These are phyloP conservation scores for Gobionotothen gibberifrons DNA, from an alignment of 2,797 vertebrate genomes.

Conservation along the genomic window DNA sequence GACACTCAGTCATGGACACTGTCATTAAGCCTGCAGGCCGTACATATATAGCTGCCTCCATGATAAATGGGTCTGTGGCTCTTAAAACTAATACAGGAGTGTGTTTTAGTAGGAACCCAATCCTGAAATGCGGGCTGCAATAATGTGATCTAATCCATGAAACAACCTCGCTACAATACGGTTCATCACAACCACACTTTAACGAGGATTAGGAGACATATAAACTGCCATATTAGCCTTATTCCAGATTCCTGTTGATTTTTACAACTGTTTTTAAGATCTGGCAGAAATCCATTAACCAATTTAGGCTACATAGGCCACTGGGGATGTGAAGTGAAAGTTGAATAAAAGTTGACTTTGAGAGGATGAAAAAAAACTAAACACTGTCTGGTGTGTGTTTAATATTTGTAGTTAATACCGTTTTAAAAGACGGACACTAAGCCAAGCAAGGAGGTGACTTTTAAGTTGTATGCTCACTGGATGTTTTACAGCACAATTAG, in stretches of 20 bases:
- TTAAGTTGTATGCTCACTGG: constrained; percentile 2
- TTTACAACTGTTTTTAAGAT: constrained; percentile 73
- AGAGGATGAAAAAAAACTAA: constrained; percentile 4
- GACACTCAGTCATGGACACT: constrained; percentile 43
- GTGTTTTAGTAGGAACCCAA: constrained; percentile 24
- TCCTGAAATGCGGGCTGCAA: constrained; percentile 39
- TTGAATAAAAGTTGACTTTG: constrained; percentile 14
- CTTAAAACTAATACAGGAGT: constrained; percentile 35
- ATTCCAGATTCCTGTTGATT: constrained; percentile 71
- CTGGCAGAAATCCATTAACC: constrained; percentile 56
- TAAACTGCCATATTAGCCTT: constrained; percentile 61
- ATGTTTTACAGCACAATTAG: constrained; percentile 3
- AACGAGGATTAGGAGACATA: constrained; percentile 68
- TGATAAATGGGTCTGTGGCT: constrained; percentile 37
- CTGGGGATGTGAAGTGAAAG: constrained; percentile 49
- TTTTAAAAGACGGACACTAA: neutral
- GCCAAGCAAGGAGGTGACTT: neutral
- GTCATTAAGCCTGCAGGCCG: constrained; percentile 23
- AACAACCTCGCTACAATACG: constrained; percentile 62
- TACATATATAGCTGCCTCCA: constrained; percentile 12
- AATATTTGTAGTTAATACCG: neutral
- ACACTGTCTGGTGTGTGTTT: neutral
- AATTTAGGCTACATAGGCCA: constrained; percentile 48
- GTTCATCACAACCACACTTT: constrained; percentile 67
- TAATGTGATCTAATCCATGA: constrained; percentile 65